phyloP scores from a whole-genome alignment of 2,113 vertebrate species.

The Isichthys henryi region DNA sequence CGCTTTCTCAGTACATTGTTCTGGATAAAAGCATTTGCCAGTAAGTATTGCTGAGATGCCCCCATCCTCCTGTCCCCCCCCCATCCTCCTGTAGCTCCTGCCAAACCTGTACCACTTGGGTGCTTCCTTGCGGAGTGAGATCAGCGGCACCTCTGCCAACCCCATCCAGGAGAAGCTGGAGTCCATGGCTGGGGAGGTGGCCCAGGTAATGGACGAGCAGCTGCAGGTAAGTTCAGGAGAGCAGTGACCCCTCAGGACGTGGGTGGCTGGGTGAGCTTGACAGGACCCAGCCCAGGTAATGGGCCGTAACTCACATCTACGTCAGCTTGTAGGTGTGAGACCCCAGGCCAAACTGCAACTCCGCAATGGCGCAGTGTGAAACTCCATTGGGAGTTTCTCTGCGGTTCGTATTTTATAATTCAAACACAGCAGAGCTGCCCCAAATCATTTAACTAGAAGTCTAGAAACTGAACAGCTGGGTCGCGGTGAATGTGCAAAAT shows the following conservation, averaged over 20 bases:
- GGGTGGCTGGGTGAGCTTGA: not conserved
- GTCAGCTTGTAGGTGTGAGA: not conserved
- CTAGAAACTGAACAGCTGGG: not conserved
- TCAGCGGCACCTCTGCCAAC: conserved; percentile 64
- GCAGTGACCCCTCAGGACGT: not conserved
- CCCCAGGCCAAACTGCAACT: not conserved
- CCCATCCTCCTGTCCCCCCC: not conserved
- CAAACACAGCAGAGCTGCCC: not conserved
- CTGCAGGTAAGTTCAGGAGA: conserved; percentile 71
- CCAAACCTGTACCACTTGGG: conserved; percentile 90
- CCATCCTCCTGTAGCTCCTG: conserved; percentile 65
- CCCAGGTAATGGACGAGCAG: conserved; percentile 86
- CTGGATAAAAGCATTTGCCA: not conserved
- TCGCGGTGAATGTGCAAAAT: not conserved
- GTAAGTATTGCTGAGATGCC: not conserved
- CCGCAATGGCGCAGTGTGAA: no score
- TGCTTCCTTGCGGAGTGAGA: conserved; percentile 70
- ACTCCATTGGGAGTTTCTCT: not conserved
- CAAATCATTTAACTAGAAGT: not conserved
- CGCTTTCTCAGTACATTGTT: not conserved
- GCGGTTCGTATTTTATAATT: not conserved
- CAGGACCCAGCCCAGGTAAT: not conserved
- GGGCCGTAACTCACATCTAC: not conserved
- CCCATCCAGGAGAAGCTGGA: conserved; percentile 91
- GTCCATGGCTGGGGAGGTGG: conserved; percentile 92